phyloP scores from a whole-genome alignment of 2,113 vertebrate species.

The Sarotherodon lohbergeri region DNA sequence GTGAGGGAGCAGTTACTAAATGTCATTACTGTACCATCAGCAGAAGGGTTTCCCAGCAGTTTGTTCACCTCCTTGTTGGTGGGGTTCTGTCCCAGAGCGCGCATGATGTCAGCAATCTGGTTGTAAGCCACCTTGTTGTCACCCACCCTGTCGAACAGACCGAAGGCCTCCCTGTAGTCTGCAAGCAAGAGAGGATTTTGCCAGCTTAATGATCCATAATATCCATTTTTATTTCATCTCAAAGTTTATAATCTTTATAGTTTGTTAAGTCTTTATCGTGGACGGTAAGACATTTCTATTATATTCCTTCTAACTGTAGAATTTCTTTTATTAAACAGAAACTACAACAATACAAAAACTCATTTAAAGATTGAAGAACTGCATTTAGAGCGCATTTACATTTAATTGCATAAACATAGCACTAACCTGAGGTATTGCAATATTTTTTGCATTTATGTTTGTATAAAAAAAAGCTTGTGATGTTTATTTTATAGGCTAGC shows the following conservation, averaged over 20 bases:
- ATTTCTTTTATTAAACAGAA: background rate
- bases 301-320: background rate
- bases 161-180: slow-evolving; percentile 99
- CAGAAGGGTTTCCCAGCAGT: slow-evolving; percentile 83
- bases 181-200: background rate
- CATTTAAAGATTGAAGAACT: background rate
- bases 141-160: slow-evolving; percentile 95
- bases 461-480: background rate
- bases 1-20: background rate
- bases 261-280: background rate
- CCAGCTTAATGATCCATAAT: background rate
- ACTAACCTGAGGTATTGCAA: background rate
- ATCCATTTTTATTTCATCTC: background rate
- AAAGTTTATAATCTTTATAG: background rate
- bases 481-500: background rate
- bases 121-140: slow-evolving; percentile 87
- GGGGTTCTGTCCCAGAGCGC: slow-evolving; percentile 96
- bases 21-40: slow-evolving; percentile 77
- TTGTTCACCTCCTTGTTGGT: slow-evolving; percentile 91
- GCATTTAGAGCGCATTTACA: background rate
- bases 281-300: background rate
- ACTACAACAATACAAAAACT: background rate
- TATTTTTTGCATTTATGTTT: background rate
- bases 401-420: background rate
- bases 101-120: slow-evolving; percentile 94